These are phyloP conservation scores for Dinothrombium tinctorium DNA, from an alignment of 1,140 invertebrate genomes.

Conservation along the genomic window DNA sequence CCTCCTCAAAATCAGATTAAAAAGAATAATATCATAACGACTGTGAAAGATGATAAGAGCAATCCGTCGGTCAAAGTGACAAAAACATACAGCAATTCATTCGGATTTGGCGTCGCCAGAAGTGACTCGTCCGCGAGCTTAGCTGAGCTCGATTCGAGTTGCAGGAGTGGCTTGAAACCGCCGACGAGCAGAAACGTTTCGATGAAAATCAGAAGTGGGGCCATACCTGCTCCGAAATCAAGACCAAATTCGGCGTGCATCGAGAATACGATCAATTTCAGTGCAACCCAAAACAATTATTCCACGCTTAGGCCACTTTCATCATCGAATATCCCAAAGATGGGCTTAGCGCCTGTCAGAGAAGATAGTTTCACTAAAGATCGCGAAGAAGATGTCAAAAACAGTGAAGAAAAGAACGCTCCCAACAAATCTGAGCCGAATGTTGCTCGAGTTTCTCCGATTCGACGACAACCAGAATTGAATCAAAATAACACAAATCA, in stretches of 20 bases:
- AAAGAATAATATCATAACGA: too few species aligned
- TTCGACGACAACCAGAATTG: not conserved
- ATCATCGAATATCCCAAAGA: not conserved
- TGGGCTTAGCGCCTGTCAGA: not conserved
- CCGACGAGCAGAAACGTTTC: not conserved
- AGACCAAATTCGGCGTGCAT: constrained; percentile 1
- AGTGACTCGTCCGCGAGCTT: not conserved
- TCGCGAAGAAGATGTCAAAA: not conserved
- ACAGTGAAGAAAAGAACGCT: not conserved
- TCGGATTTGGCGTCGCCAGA: too few species aligned
- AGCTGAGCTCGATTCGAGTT: not conserved
- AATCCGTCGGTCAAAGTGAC: too few species aligned
- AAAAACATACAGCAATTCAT: too few species aligned
- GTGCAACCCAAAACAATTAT: not conserved
- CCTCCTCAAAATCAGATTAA: too few species aligned
- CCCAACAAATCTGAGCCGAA: not conserved
- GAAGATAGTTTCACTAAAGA: not conserved
- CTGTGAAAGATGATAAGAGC: too few species aligned
- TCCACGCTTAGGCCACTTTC: not conserved
- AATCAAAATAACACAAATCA: not conserved
- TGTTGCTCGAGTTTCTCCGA: constrained; percentile 6
- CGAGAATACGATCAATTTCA: not conserved
- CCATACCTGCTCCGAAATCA: not conserved
- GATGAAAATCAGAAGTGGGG: not conserved
- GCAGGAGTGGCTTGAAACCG: not conserved